Evolutionary conservation across 1,140 invertebrate genomes (phyloP).

Genomic region (Tetragonula clypearis): DNA sequence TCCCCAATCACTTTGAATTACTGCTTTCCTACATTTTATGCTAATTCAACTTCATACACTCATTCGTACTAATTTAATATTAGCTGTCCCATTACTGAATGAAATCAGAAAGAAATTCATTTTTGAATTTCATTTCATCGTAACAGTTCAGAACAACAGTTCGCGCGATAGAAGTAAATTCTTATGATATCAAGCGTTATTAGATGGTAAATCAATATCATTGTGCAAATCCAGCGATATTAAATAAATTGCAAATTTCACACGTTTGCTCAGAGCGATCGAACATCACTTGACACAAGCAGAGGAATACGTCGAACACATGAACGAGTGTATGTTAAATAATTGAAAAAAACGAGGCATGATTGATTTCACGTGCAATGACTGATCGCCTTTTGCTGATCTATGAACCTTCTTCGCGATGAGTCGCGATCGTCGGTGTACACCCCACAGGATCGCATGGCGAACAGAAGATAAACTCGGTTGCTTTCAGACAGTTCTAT

Average conservation of each 20-base stretch:
- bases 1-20: no score
- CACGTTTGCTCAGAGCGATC: not conserved
- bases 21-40: no score
- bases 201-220: no score
- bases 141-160: no score
- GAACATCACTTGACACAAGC: not conserved
- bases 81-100: no score
- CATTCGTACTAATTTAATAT: no score
- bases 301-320: not conserved
- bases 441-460: constrained; percentile 57
- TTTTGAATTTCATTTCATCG: no score
- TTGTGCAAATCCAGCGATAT: not conserved
- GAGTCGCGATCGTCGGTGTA: constrained; percentile 41
- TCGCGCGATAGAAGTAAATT: not conserved
- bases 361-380: not conserved
- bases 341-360: not conserved
- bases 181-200: no score
- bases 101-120: no score
- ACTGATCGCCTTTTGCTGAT: not conserved
- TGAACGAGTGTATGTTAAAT: not conserved
- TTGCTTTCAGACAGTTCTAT: constrained; percentile 72
- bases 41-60: no score
- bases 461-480: constrained; percentile 71
- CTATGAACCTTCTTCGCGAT: constrained; percentile 25
- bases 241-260: not conserved